Evolutionary conservation across 2,113 vertebrate species (phyloP), one percentile per base, ranked within the genome.

Genomic region (Lipophrys pholis): DNA sequence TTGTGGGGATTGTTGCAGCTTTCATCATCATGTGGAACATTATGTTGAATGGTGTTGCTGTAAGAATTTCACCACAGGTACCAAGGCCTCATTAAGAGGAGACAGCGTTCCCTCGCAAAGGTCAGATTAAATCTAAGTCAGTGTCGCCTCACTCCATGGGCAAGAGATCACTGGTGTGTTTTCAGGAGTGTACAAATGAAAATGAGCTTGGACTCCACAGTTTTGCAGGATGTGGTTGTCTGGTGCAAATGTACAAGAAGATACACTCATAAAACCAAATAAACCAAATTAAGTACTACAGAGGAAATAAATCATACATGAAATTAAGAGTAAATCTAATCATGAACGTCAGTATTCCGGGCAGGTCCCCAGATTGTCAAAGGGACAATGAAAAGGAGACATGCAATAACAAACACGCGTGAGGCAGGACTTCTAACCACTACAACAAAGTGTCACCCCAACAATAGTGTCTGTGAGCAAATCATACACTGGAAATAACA

Each of bases 51-150:
- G 51, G 63, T 42, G 45, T 50, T n/a, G 53, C 50, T 53, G 53
- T 21, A 30, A 46, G 66, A 41, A 10, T 68, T 67, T 70, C 66
- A 42, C 66, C 35, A 30, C 45, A 17, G 51, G 46, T 73, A 51
- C 43, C 68, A 21, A 36, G 7, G 30, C 69, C 70, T 87, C 73
- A 79, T 86, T 82, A 82, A 68, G 21, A 73, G 53, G 38, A 64
- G 11, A 17, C 21, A 68, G 4, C 11, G 43, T 39, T 12, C 16
- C n/a, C 39, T 30, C 21, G 16, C 11, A 61, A 30, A 30, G 45
- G 78, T 39, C 63, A 58, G 30, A 73, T 14, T 43, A 55, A 55
- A 66, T 67, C 48, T 48, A 40, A 66, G 64, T 59, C 46, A 58
- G 52, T 56, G 62, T 43, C 14, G 38, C 11, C 41, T 73, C 45